Percentiles rank a stretch among this genome's conserved stretches.
Evolutionary conservation across 2,797 vertebrate species (phyloP).

Genomic region (Muraenolepis orangiensis): DNA sequence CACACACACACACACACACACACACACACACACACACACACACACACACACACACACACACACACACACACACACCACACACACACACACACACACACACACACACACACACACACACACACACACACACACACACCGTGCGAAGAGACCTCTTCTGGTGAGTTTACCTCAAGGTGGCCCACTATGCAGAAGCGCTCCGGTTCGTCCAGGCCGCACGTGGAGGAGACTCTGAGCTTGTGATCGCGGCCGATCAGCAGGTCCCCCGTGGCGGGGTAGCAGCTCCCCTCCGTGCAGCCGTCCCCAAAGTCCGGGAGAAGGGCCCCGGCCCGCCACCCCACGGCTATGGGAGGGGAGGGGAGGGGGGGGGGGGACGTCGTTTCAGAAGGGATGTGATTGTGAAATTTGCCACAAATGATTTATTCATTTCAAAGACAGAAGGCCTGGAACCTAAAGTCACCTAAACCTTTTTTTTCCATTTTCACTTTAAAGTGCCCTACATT

Average conservation of each 20-base stretch:
- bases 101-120: slow-evolving; percentile 21
- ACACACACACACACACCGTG: background rate
- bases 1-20: slow-evolving; percentile 15
- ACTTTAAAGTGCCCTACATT: too few species aligned
- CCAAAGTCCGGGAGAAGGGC: slow-evolving; percentile 79
- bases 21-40: slow-evolving; percentile 8
- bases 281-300: slow-evolving; percentile 89
- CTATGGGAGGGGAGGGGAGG: slow-evolving; percentile 50
- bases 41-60: slow-evolving; percentile 11
- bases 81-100: background rate
- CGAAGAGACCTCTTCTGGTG: background rate
- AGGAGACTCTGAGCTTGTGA: slow-evolving; percentile 79
- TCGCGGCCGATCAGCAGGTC: slow-evolving; percentile 91
- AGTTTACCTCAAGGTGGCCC: slow-evolving; percentile 85
- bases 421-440: too few species aligned
- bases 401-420: too few species aligned
- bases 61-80: slow-evolving; percentile 23
- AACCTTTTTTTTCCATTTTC: too few species aligned
- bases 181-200: slow-evolving; percentile 89
- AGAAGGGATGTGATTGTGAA: too few species aligned
- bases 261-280: slow-evolving; percentile 95
- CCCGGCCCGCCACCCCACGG: slow-evolving; percentile 53
- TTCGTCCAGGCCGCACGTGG: slow-evolving; percentile 83
- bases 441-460: too few species aligned
- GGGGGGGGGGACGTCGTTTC: too few species aligned